A percentile compares a stretch with the other conserved stretches of the same genome.
These are phyloP conservation scores for Chlorospingus semifuscus DNA, from an alignment of 2,797 vertebrate species.

Conservation along the genomic window DNA sequence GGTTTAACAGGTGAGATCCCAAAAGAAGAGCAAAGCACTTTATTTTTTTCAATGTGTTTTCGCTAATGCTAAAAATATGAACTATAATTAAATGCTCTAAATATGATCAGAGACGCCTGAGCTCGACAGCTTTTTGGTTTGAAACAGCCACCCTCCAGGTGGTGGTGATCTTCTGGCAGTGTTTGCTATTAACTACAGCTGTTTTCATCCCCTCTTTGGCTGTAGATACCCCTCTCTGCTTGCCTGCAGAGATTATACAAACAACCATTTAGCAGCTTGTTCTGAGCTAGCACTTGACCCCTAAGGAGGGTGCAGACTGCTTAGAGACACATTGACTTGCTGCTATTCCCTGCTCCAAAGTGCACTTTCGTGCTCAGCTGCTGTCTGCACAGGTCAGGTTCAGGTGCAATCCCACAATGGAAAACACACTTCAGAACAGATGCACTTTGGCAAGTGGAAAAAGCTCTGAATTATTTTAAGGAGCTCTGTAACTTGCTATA, in stretches of 20 bases:
- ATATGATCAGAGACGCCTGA: background rate
- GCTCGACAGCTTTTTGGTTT: background rate
- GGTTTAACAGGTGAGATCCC: background rate
- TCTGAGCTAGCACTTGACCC: background rate
- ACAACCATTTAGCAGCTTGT: background rate
- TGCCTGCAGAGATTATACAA: background rate
- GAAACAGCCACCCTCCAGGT: background rate
- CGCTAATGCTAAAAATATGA: background rate
- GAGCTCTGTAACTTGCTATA: background rate
- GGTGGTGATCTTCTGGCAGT: background rate
- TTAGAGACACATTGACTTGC: background rate
- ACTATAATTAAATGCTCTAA: background rate
- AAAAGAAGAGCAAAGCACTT: background rate
- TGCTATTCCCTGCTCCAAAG: background rate
- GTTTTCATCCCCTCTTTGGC: background rate
- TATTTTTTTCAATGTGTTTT: background rate
- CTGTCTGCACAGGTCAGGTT: background rate
- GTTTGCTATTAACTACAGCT: background rate
- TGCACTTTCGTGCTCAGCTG: fast-evolving
- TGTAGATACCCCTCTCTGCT: background rate
- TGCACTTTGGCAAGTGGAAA: background rate
- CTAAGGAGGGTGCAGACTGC: background rate
- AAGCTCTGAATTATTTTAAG: background rate
- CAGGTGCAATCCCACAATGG: background rate
- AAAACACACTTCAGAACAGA: background rate